phyloP scores from a whole-genome alignment of 2,797 vertebrate genomes.

The Fratercula arctica region DNA sequence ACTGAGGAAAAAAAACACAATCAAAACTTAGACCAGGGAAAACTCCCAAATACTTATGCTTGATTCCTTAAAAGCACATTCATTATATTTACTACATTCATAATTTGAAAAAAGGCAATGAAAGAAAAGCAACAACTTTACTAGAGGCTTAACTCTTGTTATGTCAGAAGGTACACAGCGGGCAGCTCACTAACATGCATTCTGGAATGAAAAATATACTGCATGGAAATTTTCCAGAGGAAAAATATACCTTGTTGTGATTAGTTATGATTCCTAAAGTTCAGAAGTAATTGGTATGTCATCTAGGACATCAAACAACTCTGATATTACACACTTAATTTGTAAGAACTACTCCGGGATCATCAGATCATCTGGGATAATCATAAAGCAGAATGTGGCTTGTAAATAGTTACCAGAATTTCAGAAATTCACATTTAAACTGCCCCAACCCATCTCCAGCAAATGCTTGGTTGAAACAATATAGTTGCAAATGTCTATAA shows the following conservation, averaged over 20 bases:
- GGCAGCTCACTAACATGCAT: rapidly evolving
- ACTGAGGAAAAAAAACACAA: neutral
- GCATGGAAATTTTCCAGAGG: neutral
- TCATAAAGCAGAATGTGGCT: neutral
- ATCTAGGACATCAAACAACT: neutral
- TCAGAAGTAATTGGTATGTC: neutral
- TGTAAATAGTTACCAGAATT: neutral
- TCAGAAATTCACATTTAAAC: neutral
- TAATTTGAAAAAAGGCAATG: neutral
- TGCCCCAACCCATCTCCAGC: neutral
- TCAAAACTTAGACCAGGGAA: neutral
- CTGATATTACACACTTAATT: neutral
- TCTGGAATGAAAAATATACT: neutral
- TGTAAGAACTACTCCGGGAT: neutral
- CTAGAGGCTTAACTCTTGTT: neutral
- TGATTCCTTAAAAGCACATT: neutral
- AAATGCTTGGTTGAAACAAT: neutral
- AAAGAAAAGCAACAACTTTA: neutral
- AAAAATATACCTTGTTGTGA: neutral
- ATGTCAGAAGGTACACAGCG: neutral
- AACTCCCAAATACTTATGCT: neutral
- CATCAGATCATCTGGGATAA: neutral
- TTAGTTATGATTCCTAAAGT: neutral
- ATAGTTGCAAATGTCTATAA: neutral
- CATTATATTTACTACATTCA: neutral